These are phyloP conservation scores for Hydropsyche betteni DNA, from an alignment of 2,888 invertebrate genomes.

Conservation along the genomic window DNA sequence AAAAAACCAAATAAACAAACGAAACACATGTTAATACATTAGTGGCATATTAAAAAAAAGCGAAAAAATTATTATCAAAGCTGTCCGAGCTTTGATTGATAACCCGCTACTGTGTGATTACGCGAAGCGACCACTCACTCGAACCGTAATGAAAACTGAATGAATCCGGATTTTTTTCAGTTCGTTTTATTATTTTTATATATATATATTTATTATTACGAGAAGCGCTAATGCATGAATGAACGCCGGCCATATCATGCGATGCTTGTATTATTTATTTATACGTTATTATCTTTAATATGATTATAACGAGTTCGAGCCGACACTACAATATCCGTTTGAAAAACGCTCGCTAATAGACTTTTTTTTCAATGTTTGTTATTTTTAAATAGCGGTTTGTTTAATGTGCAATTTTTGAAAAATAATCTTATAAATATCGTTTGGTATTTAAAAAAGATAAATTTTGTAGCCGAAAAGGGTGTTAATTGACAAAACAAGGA, in stretches of 20 bases:
- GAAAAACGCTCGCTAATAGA: too few relatives aligned
- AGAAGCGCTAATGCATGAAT: slow-evolving; percentile 16
- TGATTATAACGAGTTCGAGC: slow-evolving; percentile 15
- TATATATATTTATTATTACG: background rate
- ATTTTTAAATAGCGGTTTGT: too few relatives aligned
- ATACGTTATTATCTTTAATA: slow-evolving; percentile 9
- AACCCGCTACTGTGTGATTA: slow-evolving; percentile 33
- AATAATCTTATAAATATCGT: too few relatives aligned
- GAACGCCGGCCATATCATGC: slow-evolving; percentile 23
- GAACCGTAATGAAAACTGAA: slow-evolving; percentile 24
- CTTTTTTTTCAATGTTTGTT: too few relatives aligned
- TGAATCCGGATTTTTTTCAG: slow-evolving; percentile 18
- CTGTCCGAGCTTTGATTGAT: slow-evolving; percentile 37
- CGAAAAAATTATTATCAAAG: slow-evolving; percentile 28
- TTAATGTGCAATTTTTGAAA: too few relatives aligned
- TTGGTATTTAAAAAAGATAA: too few relatives aligned
- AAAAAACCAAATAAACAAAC: too few relatives aligned
- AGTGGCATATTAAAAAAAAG: background rate
- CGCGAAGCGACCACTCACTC: slow-evolving; percentile 6
- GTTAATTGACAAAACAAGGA: too few relatives aligned
- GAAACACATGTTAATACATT: too few relatives aligned
- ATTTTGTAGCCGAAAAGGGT: too few relatives aligned
- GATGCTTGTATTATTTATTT: slow-evolving; percentile 31
- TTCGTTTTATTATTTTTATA: background rate
- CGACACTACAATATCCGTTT: slow-evolving; percentile 12